phyloP scores from a whole-genome alignment of 2,113 vertebrate species.

The Campylorhamphus procurvoides region DNA sequence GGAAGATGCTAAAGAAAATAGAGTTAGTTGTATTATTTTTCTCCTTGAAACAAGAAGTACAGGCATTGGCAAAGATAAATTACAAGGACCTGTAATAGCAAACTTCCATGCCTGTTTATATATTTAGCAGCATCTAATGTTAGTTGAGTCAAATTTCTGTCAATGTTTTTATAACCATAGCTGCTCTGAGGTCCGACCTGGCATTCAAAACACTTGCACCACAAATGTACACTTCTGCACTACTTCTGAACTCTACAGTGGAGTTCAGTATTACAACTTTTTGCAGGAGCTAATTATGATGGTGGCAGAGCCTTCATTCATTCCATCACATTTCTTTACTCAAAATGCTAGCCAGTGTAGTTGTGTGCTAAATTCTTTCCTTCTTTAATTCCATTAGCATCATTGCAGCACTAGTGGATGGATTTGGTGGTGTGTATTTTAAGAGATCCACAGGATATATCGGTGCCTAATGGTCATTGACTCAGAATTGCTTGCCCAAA shows the following conservation, averaged over 20 bases:
- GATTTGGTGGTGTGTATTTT: background rate
- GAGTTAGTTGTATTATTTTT: background rate
- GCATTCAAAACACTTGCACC: background rate
- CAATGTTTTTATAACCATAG: background rate
- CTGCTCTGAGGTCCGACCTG: background rate
- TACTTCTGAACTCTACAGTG: background rate
- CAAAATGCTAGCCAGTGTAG: background rate
- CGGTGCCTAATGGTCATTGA: background rate
- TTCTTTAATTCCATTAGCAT: background rate
- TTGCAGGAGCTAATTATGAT: background rate
- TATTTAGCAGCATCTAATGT: background rate
- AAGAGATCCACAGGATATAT: background rate
- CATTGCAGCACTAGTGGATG: background rate
- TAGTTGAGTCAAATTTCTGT: background rate
- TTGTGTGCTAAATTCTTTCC: background rate
- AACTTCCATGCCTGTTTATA: background rate
- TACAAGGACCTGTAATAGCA: background rate
- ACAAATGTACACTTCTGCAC: background rate
- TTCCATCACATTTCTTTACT: background rate
- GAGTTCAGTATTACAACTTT: background rate
- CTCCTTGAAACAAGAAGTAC: background rate
- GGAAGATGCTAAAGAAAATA: background rate
- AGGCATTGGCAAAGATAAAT: background rate
- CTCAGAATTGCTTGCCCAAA: background rate
- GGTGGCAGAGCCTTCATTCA: background rate